These are phyloP conservation scores for Patella caerulea DNA, from an alignment of 2,888 invertebrate species.

Conservation along the genomic window DNA sequence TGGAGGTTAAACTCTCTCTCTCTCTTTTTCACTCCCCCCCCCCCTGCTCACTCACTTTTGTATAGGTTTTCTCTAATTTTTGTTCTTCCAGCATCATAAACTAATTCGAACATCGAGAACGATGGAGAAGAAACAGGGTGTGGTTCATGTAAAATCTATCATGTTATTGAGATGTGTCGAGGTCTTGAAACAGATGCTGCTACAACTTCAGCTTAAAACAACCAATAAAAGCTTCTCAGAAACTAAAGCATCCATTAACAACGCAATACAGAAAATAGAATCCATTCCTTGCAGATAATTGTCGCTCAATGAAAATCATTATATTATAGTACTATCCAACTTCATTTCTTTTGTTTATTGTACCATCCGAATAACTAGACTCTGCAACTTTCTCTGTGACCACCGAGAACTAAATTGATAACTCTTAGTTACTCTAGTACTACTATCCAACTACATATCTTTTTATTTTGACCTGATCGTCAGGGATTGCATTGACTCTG, in stretches of 20 bases:
- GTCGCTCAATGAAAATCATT: no score
- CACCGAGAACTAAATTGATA: no score
- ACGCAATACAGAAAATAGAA: constrained; percentile 16
- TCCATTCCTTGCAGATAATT: no score
- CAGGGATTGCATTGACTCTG: no score
- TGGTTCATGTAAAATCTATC: constrained; percentile 42
- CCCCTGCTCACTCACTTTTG: background rate
- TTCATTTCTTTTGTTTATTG: no score
- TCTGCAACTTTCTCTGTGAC: no score
- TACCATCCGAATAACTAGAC: no score
- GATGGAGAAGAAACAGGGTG: constrained; percentile 33
- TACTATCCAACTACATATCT: no score
- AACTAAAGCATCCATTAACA: constrained; percentile 45
- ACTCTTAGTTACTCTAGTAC: no score
- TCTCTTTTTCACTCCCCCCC: background rate
- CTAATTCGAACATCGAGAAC: constrained; percentile 50
- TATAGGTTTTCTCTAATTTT: background rate
- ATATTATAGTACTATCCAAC: no score
- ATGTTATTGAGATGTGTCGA: constrained; percentile 43
- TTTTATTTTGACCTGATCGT: no score
- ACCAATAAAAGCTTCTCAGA: constrained; percentile 52
- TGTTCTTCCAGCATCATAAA: constrained; percentile 50
- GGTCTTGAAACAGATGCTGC: constrained; percentile 47
- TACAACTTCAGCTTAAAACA: constrained; percentile 55
- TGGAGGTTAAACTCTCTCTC: background rate